Evolutionary conservation across 1,140 invertebrate species (phyloP), one percentile per base, ranked within the genome.

Genomic region (Radopholus similis): DNA sequence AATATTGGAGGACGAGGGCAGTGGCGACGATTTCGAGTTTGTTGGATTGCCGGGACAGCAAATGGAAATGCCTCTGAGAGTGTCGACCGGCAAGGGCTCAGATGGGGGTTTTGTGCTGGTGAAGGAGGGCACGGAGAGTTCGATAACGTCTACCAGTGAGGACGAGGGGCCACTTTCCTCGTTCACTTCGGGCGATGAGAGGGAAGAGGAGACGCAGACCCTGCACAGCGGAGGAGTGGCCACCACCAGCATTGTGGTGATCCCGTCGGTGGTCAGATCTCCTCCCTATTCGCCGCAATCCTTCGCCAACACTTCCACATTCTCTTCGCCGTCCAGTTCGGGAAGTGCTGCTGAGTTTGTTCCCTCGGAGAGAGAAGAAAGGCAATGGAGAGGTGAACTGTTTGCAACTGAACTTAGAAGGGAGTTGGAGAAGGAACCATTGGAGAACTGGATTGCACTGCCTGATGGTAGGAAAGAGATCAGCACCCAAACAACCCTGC

Each of bases 1-100:
- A 67, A 53, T 72, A 13, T 23, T 74, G 42, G 66, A 68, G 26
- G 70, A 72, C 18, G 71, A 69, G 15, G 28, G 26, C 18, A 72
- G 49, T 40, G 65, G 37, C 15, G 70, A 72, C 28, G 70, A 72
- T 15, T 74, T 75, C 18, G 67, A 69, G 30, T 2, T 69, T 26
- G 28, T 69, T 18, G 21, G 40, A 9, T n/a, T 40, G n/a, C 40
- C 58, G 34, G 35, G 23, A 44, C 38, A 44, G 28, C 67, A 51
- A 26, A 32, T 71, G 5, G 68, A 72, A 21, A 40, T 68, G 28
- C 64, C 67, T 8, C 35, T 66, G 8, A 58, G 23, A 32, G 47
- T 32, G 21, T 51, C 64, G 15, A 53, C 34, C 8, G 34, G n/a
- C 8, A 69, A 28, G 64, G 18, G 28, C 51, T 64, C n/a, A 21